phyloP scores from a whole-genome alignment of 2,113 vertebrate genomes.

The Larimichthys polyactis region DNA sequence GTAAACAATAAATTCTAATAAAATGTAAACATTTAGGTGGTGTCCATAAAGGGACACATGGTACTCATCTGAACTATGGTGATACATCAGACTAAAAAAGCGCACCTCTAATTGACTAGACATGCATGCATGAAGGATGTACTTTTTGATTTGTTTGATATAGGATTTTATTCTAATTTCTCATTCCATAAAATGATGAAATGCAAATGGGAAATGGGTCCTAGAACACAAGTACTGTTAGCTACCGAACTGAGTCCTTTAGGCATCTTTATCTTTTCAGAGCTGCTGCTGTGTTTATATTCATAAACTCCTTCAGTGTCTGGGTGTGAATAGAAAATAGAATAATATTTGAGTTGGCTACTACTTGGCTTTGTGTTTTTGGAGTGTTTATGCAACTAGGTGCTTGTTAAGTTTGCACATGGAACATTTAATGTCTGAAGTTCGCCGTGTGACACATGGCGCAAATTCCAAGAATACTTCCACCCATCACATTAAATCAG shows the following conservation, averaged over 20 bases:
- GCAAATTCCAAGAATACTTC: constrained; percentile 59
- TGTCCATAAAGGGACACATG: too few species aligned
- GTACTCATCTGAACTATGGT: not conserved
- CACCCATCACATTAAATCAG: constrained; percentile 33
- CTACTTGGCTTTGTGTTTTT: constrained; percentile 3
- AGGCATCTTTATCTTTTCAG: constrained; percentile 9
- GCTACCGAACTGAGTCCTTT: constrained; percentile 15
- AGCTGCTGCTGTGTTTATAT: not conserved
- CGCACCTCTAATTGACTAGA: not conserved
- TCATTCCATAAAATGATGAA: too few species aligned
- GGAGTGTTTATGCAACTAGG: not conserved
- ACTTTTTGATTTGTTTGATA: not conserved
- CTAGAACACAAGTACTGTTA: constrained; percentile 5
- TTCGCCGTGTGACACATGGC: constrained; percentile 7
- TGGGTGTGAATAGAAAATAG: not conserved
- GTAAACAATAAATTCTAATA: too few species aligned
- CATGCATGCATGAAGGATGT: not conserved
- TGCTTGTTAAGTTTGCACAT: constrained; percentile 9
- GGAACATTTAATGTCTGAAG: constrained; percentile 19
- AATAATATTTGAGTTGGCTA: not conserved
- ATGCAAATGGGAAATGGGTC: not conserved
- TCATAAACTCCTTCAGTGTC: not conserved
- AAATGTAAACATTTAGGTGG: not conserved
- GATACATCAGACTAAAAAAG: not conserved
- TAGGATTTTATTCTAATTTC: too few species aligned